Base-by-base conservation (phyloP, 1,140 invertebrate genomes). In the Drosophila prosaltans region DNA sequence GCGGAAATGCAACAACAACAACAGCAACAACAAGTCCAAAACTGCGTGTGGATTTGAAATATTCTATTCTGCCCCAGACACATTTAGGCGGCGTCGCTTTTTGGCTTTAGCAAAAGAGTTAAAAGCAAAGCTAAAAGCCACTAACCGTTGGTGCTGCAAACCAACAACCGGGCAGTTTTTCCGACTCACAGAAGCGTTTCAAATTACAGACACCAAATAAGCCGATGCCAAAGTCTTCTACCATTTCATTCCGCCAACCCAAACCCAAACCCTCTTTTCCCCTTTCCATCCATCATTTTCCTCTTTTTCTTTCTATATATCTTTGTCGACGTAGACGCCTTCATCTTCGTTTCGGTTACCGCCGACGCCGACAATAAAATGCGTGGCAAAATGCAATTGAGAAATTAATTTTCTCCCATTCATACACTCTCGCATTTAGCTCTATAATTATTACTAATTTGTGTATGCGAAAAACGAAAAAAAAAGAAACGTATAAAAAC, bases 161-260 rank as follows among this genome's bases (percentile, higher is more conserved):
- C 21, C 11, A 36, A 39, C 10, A 24, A 55, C 24, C 65, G 59
- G 59, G 68, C 73, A 80, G 79, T 82, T 90, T 90, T 90, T 88
- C 88, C 80, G 82, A 90, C 70, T 83, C 86, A 90, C 74, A 90
- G 88, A 90, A 90, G 86, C 86, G 86, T 90, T 90, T 90, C 86
- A 90, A 90, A 90, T 90, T 90, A 90, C 86, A 90, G 86, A 86
- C 86, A 90, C 86, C 86, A 90, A 90, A 90, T 83, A 90, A 78
- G 86, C 86, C 85, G 86, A 67, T 73, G 70, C 66, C 68, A 59
- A 65, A 36, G 39, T 59, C 64, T 69, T 64, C 63, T 55, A 36
- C 69, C 65, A 69, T 63, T 58, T 62, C 77, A 58, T 41, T 75
- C 51, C 59, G 39, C 61, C 45, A 16, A 16, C 65, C 66, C 58